Evolutionary conservation across 2,888 invertebrate species (phyloP), one percentile per base, ranked within the genome.

Genomic region (Cryptus armator): DNA sequence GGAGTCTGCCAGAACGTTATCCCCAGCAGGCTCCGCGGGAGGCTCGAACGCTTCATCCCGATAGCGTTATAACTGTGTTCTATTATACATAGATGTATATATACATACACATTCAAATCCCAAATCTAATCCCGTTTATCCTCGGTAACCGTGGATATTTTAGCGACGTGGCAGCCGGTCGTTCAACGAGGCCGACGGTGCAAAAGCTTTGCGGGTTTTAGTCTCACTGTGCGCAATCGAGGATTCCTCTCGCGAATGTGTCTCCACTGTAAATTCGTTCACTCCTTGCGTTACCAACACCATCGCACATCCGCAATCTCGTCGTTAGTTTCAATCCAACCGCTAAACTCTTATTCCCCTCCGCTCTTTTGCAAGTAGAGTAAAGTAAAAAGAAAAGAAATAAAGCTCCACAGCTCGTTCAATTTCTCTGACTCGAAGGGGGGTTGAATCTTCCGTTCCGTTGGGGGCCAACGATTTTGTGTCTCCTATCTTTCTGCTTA

Each of bases 121-220:
- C 67, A 75, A 79, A 83, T 74, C 83, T 83, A 83, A 78, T 78
- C 71, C 83, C 62, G 72, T 68, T 78, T 74, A 79, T 74, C 83
- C 62, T 62, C n/a, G 81, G 12, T 59, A 81, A 68, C 24, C 44
- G 68, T 79, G 78, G 72, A 72, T 78, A 77, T 72, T 77, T 83
- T 72, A 71, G 66, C 19, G 56, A 72, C 56, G 72, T 37, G 32
- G 29, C 67, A 46, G 51, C 72, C 53, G n/a, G 66, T 71, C 59
- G 74, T 67, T 81, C 32, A 59, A 81, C 48, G 48, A 74, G 37
- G 37, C 19, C 62, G 51, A 12, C 59, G 74, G 16, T 16, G 24
- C 12, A 19, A n/a, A 24, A 53, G 68, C 59, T 75, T 62, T 43
- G 24, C 51, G 32, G 56, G 48, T 62, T 46, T 74, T 67, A 67